Conservation (phyloP, 2,113 vertebrate genomes). For the Mesitornis unicolor region DNA sequence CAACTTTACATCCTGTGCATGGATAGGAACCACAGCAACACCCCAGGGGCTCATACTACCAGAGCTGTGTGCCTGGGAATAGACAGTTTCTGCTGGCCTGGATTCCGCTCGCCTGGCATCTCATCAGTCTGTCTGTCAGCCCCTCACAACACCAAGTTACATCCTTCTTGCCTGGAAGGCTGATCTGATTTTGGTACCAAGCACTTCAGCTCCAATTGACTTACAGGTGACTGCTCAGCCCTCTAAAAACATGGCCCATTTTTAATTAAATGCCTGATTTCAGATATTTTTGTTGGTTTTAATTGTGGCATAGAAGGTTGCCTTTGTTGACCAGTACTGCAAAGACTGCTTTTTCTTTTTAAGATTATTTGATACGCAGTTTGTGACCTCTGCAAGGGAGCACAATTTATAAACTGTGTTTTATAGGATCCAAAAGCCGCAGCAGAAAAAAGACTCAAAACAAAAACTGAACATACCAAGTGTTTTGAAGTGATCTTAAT, state of each 20-base stretch:
- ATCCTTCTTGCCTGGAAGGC: not conserved
- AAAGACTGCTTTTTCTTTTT: not conserved
- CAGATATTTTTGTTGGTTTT: not conserved
- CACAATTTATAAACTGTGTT: not conserved
- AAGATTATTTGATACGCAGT: not conserved
- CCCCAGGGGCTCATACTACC: not conserved
- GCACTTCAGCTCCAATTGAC: not conserved
- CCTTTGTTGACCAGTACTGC: not conserved
- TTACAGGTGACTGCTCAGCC: not conserved
- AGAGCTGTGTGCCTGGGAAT: not conserved
- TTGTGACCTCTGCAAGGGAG: not conserved
- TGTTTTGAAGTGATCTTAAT: slow-evolving; percentile 50
- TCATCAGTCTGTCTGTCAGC: not conserved
- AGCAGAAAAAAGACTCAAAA: not conserved
- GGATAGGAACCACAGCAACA: not conserved
- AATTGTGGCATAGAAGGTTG: not conserved
- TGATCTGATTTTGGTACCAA: not conserved
- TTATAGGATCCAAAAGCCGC: not conserved
- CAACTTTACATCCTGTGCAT: not conserved
- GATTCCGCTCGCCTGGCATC: not conserved
- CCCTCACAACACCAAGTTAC: not conserved
- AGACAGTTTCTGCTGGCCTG: not conserved
- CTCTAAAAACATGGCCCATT: not conserved
- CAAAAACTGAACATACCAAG: not conserved
- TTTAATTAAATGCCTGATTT: not conserved